These are phyloP conservation scores for Maniola hyperantus DNA, from an alignment of 2,888 invertebrate species.

Conservation along the genomic window DNA sequence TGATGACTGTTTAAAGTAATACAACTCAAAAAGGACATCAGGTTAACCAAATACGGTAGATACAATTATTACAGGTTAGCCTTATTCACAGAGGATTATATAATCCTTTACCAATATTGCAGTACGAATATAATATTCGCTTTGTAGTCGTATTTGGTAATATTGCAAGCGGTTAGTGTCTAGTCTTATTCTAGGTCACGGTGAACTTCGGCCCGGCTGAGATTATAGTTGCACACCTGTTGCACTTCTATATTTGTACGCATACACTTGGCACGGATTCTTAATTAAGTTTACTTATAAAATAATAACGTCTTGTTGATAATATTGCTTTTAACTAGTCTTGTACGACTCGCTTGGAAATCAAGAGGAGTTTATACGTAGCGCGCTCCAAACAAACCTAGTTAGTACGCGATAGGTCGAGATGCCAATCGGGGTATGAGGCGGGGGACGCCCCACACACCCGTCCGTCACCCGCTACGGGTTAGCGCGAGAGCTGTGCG, in stretches of 20 bases:
- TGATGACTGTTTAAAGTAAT: neutral
- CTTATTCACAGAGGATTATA: neutral
- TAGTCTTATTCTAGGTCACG: constrained; percentile 49
- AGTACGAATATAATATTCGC: constrained; percentile 13
- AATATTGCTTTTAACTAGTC: neutral
- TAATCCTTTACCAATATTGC: constrained; percentile 19
- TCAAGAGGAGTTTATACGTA: too few relatives aligned
- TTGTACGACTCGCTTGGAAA: too few relatives aligned
- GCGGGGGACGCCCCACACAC: too few relatives aligned
- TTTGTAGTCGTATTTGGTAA: constrained; percentile 20
- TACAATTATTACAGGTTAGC: too few relatives aligned
- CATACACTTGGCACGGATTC: constrained; percentile 7
- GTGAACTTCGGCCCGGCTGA: constrained; percentile 41
- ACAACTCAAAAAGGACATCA: neutral
- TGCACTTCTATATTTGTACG: constrained; percentile 7
- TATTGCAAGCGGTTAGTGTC: constrained; percentile 32
- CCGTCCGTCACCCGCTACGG: too few relatives aligned
- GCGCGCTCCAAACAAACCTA: too few relatives aligned
- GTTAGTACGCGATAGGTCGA: too few relatives aligned
- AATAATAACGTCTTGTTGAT: neutral
- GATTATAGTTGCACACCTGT: constrained; percentile 34
- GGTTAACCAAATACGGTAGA: neutral
- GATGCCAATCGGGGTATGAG: too few relatives aligned
- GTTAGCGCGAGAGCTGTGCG: too few relatives aligned
- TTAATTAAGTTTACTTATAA: constrained; percentile 6